Evolutionary conservation across 2,888 invertebrate species (phyloP).

Genomic region (Rotaria macrura): DNA sequence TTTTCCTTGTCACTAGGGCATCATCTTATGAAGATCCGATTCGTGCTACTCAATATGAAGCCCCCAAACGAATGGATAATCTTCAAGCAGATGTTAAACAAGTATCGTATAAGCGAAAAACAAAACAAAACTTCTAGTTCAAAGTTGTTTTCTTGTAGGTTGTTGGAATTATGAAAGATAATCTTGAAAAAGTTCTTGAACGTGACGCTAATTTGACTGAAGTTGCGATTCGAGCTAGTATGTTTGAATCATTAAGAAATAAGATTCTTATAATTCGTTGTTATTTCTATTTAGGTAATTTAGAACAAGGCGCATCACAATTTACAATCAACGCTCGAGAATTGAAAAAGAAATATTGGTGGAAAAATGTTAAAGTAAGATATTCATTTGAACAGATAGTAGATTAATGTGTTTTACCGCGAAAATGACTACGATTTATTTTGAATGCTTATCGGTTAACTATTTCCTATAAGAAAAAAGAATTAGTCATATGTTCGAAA

Average conservation of each 20-base stretch:
- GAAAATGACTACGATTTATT: no score
- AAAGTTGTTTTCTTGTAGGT: neutral
- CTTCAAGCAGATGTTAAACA: neutral
- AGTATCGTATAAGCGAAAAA: neutral
- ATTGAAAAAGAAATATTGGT: slow-evolving; percentile 90
- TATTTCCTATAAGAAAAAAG: no score
- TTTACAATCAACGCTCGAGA: slow-evolving; percentile 93
- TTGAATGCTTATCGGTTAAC: no score
- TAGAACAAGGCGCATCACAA: slow-evolving; percentile 57
- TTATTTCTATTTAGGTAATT: neutral
- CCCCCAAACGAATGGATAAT: neutral
- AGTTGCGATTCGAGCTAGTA: neutral
- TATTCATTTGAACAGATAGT: neutral
- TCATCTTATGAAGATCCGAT: neutral
- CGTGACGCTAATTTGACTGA: neutral
- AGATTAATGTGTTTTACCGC: no score
- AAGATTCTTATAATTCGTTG: no score
- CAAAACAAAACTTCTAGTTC: no score
- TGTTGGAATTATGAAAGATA: neutral
- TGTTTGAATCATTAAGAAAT: no score
- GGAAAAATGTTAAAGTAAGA: slow-evolving; percentile 75
- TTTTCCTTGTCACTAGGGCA: neutral
- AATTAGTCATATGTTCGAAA: no score
- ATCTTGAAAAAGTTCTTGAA: slow-evolving; percentile 10
- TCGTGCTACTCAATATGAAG: neutral